Evolutionary conservation across 2,888 invertebrate genomes (phyloP).

Genomic region (Trisateles emortualis): DNA sequence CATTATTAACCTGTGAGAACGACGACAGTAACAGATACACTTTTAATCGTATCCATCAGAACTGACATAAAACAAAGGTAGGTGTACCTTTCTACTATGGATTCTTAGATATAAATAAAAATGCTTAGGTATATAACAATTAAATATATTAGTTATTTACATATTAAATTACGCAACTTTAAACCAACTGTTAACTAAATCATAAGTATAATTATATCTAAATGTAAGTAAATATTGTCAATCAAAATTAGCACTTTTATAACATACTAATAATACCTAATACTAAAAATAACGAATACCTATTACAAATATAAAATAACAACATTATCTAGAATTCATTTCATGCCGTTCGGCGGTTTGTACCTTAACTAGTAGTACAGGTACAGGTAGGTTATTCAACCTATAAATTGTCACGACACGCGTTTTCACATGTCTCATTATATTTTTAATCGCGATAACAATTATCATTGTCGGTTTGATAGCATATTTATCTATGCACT

Average conservation of each 20-base stretch:
- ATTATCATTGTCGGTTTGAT: conserved; percentile 1
- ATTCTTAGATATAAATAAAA: background rate
- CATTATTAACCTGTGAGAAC: conserved; percentile 50
- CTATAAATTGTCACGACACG: background rate
- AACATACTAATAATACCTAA: conserved; percentile 31
- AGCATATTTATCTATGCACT: conserved; percentile 14
- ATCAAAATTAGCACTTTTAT: conserved; percentile 20
- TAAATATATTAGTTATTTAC: conserved; percentile 26
- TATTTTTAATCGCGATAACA: background rate
- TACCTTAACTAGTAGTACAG: background rate
- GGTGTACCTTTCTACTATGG: background rate
- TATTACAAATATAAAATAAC: conserved; percentile 5
- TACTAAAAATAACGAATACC: conserved; percentile 26
- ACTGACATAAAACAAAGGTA: conserved; percentile 3
- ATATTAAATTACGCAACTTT: conserved; percentile 24
- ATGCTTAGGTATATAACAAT: background rate
- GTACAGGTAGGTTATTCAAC: background rate
- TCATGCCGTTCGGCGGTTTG: background rate
- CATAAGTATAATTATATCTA: conserved; percentile 19
- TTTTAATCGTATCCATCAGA: conserved; percentile 6
- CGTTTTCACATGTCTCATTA: background rate
- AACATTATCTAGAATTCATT: background rate
- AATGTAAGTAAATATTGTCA: conserved; percentile 21
- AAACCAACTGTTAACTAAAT: conserved; percentile 13
- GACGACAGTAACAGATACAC: conserved; percentile 35